Base-by-base conservation (phyloP, 2,888 invertebrate species). In the Leptinotarsa haldemani region DNA sequence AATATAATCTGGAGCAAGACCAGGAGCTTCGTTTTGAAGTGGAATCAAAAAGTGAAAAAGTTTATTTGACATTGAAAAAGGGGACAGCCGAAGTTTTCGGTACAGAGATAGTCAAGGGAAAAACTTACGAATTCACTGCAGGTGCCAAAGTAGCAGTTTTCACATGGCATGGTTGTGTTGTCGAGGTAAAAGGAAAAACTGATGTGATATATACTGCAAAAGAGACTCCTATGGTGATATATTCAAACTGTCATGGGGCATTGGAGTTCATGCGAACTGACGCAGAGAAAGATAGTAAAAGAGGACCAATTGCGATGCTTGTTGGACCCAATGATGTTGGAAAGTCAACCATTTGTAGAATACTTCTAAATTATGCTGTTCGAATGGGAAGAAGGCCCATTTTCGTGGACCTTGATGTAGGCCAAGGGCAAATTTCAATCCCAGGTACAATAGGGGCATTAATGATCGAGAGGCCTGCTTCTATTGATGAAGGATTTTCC, bases 81-180 rank as follows among this genome's bases (percentile, higher is more conserved):
- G 99, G 99, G 0, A 92, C 94, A 82, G 98, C 98, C 0, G 99
- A 99, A 89, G 91, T 99, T 61, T 99, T 99, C 88, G 99, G 99
- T 1, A 97, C 98, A 0, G 99, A 99, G 87, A 86, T 99, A 73
- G 96, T 97, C 0, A 95, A 95, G 88, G 96, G 95, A 69, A 98
- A 97, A 87, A 93, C 94, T 1, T 98, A 98, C 86, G 93, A 93
- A 81, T 98, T 98, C 86, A 91, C 91, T 12, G 91, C 94, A 3
- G 97, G 97, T 0, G 94, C 97, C 2, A 98, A 99, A 89, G 94
- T 97, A 12, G 98, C 98, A 0, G 94, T 99, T 20, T 99, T 94
- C 85, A 97, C 98, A 1, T 99, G 96, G 94, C 97, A 98, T 84
- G 97, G 97, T 1, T 98, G 98, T 84, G 92, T 92, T 0, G 88